phyloP scores from a whole-genome alignment of 30 jellyfish, hydroid and myxozoan genomes.

The Aurelia sp. region DNA sequence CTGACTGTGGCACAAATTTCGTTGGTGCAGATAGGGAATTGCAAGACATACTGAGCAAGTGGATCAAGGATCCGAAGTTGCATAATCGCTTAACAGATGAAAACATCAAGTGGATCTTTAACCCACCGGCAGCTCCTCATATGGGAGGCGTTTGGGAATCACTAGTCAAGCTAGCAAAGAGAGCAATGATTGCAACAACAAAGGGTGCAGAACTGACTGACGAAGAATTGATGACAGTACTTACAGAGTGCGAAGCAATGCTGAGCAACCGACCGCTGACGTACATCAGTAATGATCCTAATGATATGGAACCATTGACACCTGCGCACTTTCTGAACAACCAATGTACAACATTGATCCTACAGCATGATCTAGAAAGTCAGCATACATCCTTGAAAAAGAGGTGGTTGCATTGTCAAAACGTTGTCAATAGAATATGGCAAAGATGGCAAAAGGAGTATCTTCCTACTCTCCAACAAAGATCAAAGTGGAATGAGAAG shows the following conservation, averaged over 20 bases:
- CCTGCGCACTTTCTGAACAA: constrained; percentile 25
- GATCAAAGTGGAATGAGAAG: constrained; percentile 31
- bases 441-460: too few species aligned
- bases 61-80: constrained; percentile 19
- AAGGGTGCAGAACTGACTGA: constrained; percentile 31
- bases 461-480: constrained; percentile 16
- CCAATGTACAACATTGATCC: constrained; percentile 13
- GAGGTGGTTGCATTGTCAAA: neutral
- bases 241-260: constrained; percentile 30
- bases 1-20: constrained; percentile 35
- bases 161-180: constrained; percentile 34
- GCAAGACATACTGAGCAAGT: neutral
- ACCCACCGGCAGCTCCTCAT: constrained; percentile 54
- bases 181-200: constrained; percentile 27
- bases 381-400: neutral
- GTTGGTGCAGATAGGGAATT: constrained; percentile 1
- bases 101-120: constrained; percentile 43
- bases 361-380: constrained; percentile 24
- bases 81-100: constrained; percentile 21
- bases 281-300: constrained; percentile 29
- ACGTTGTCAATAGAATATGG: constrained; percentile 15
- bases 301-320: constrained; percentile 41
- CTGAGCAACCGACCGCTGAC: constrained; percentile 38
- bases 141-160: constrained; percentile 58
- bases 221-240: constrained; percentile 46